Percentiles rank a stretch among this genome's conserved stretches.
These are phyloP conservation scores for Barbus barbus DNA, from an alignment of 2,113 vertebrate species.

Conservation along the genomic window DNA sequence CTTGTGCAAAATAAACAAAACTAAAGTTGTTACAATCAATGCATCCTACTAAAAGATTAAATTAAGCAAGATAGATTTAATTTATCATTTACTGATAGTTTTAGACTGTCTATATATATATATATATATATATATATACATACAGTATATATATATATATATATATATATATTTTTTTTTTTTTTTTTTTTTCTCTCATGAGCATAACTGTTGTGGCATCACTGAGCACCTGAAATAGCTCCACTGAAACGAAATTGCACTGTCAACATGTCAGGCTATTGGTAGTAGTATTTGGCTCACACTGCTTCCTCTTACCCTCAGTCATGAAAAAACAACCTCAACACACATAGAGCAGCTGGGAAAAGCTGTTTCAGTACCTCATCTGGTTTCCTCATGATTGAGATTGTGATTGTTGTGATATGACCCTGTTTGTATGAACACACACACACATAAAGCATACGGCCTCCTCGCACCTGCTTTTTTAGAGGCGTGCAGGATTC, in stretches of 20 bases:
- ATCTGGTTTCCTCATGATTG: slow-evolving; percentile 14
- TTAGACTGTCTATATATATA: too few relatives aligned
- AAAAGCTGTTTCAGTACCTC: slow-evolving; percentile 22
- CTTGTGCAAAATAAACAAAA: too few relatives aligned
- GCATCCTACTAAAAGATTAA: neutral
- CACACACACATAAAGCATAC: too few relatives aligned
- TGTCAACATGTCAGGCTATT: slow-evolving; percentile 4
- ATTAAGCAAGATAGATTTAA: too few relatives aligned
- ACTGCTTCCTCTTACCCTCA: too few relatives aligned
- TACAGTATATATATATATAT: too few relatives aligned
- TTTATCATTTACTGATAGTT: too few relatives aligned
- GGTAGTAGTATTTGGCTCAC: slow-evolving; percentile 1
- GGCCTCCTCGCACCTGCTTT: slow-evolving; percentile 47
- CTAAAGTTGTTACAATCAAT: too few relatives aligned
- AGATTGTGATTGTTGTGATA: slow-evolving; percentile 52
- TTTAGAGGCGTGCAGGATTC: slow-evolving; percentile 51
- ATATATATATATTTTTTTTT: too few relatives aligned
- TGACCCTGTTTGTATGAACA: slow-evolving; percentile 22
- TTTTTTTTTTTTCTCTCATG: too few relatives aligned
- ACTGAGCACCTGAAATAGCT: slow-evolving; percentile 32
- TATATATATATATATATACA: too few relatives aligned
- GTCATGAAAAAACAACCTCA: too few relatives aligned
- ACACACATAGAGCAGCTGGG: slow-evolving; percentile 42
- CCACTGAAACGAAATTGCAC: neutral
- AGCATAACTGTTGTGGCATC: slow-evolving; percentile 11